These are phyloP conservation scores for Tethya wilhelma DNA, from an alignment of 37 sponge, comb jelly and placozoan species.

Conservation along the genomic window DNA sequence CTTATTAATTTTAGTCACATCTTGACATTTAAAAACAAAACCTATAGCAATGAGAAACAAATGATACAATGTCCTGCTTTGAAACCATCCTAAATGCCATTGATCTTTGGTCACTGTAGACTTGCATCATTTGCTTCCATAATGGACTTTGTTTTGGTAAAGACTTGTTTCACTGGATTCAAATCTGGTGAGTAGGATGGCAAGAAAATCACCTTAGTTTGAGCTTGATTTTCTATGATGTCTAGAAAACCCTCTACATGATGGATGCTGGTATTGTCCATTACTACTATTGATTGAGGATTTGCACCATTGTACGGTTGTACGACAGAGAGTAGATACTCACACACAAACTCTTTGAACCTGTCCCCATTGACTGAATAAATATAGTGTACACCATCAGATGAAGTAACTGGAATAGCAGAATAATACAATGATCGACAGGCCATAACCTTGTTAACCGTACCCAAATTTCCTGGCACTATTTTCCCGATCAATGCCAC, in stretches of 20 bases:
- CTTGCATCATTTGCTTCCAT: neutral
- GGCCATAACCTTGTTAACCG: conserved; percentile 1
- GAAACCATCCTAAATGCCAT: conserved; percentile 13
- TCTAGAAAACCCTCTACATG: neutral
- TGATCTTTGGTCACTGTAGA: neutral
- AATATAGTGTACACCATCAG: conserved; percentile 11
- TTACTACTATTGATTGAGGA: conserved; percentile 18
- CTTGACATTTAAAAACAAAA: too few species aligned
- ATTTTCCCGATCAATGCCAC: conserved; percentile 7
- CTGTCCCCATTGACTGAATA: neutral
- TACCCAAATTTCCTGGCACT: conserved; percentile 15
- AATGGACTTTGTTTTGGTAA: neutral
- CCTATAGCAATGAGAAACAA: too few species aligned
- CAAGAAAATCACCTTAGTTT: neutral
- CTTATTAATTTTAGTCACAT: too few species aligned
- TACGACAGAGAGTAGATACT: neutral
- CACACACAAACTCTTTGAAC: neutral
- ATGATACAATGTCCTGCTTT: too few species aligned
- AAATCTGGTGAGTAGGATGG: conserved; percentile 18
- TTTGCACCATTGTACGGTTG: conserved; percentile 9
- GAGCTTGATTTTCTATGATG: neutral
- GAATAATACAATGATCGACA: conserved; percentile 15
- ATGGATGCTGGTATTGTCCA: conserved; percentile 23
- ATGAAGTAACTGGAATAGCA: conserved; percentile 20
- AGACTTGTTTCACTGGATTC: conserved; percentile 11